These are phyloP conservation scores for Aradus depressus DNA, from an alignment of 2,888 invertebrate genomes.

Conservation along the genomic window DNA sequence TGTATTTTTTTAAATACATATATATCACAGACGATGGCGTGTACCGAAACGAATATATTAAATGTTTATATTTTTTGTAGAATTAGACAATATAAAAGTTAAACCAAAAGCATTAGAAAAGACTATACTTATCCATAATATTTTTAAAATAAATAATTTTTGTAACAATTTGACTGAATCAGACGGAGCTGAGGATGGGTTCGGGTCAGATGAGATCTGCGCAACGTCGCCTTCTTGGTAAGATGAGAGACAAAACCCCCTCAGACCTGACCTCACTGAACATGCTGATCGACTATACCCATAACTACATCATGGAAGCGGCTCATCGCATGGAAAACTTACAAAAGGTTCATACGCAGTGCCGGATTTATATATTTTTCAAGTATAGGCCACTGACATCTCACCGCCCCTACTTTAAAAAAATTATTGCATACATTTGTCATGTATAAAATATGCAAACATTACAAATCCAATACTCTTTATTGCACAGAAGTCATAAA, in stretches of 20 bases:
- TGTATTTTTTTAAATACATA: too few relatives aligned
- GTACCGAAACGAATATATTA: too few relatives aligned
- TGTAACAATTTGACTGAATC: neutral
- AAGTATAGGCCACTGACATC: too few relatives aligned
- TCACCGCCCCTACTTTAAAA: too few relatives aligned
- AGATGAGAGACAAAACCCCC: conserved; percentile 68
- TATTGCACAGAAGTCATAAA: too few relatives aligned
- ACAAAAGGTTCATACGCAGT: conserved; percentile 34
- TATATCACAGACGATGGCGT: too few relatives aligned
- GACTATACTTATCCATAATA: neutral
- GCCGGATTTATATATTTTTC: too few relatives aligned
- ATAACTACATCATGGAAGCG: conserved; percentile 45
- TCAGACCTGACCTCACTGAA: conserved; percentile 60
- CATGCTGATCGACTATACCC: conserved; percentile 58
- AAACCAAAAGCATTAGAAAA: neutral
- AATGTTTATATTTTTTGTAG: too few relatives aligned
- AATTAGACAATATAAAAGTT: neutral
- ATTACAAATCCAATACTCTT: too few relatives aligned
- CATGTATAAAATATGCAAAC: neutral
- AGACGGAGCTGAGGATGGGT: conserved; percentile 39
- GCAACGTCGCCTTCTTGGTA: conserved; percentile 61
- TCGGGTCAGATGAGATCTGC: conserved; percentile 65
- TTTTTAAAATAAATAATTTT: neutral
- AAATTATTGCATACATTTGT: neutral
- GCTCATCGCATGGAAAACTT: conserved; percentile 42